Evolutionary conservation across 2,113 vertebrate genomes (phyloP).

Genomic region (Spheniscus mendiculus): DNA sequence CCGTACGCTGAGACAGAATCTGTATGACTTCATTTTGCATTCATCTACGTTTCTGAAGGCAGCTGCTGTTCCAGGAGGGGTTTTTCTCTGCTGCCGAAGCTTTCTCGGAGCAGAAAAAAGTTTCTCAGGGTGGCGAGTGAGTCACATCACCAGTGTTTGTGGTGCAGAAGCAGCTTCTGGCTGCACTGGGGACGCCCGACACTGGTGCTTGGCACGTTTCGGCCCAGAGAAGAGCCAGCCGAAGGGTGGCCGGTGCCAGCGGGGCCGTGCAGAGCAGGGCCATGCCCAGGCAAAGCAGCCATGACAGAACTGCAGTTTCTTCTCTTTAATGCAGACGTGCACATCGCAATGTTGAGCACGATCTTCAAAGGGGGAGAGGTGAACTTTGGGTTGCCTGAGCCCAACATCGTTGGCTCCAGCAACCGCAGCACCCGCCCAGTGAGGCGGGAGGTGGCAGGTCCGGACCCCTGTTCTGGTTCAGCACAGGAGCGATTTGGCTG

Average conservation of each 20-base stretch:
- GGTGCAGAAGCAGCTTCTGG: neutral
- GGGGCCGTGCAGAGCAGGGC: neutral
- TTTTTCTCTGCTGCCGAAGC: neutral
- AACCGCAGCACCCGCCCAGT: rapidly evolving
- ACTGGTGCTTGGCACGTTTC: rapidly evolving
- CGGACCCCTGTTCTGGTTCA: neutral
- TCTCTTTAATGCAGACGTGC: neutral
- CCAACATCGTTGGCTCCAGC: rapidly evolving
- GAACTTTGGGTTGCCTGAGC: neutral
- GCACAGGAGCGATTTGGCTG: neutral
- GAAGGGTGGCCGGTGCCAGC: neutral
- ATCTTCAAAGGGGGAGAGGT: neutral
- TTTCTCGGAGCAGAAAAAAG: neutral
- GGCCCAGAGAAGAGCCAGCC: neutral
- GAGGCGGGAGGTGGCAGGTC: neutral
- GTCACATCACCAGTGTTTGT: neutral
- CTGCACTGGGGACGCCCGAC: neutral
- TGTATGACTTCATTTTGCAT: neutral
- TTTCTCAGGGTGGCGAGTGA: neutral
- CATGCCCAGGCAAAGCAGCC: neutral
- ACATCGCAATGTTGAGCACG: neutral
- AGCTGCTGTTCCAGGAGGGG: neutral
- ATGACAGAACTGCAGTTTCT: neutral
- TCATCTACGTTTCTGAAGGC: neutral
- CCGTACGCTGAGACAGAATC: neutral